Base-by-base conservation (phyloP, 2,888 invertebrate species). In the Trissonchulus sp. region DNA sequence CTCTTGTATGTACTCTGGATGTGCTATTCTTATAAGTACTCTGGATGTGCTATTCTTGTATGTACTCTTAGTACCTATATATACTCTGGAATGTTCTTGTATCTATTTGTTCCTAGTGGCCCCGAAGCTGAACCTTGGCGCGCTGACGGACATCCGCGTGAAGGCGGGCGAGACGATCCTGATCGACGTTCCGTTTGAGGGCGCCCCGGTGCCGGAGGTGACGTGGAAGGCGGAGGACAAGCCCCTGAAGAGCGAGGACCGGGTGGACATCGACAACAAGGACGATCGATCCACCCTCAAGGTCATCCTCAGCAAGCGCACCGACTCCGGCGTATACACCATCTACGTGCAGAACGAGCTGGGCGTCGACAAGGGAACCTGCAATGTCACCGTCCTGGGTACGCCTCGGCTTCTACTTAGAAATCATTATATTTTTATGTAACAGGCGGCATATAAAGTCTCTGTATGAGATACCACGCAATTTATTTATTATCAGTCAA, bases 171-270 rank as follows among this genome's bases (percentile, higher is more conserved):
- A 96, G 83, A 92, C 93, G 76, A 93, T 99, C 83, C 92, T 92
- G 81, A 94, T 94, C 87, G 91, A 92, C 74, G 90, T 99, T 76
- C 95, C 97, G 33, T 93, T 98, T 80, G 92, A 93, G 86, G 98
- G 97, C 0, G 92, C 95, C 2, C 99, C 99, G 0, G 91, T 92
- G 80, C 99, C 99, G 0, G 91, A 90, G 31, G 92, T 92, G 79
- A 89, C 89, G 82, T 99, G 98, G 97, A 89, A 90, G 77, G 89
- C 83, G 79, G 86, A 90, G 77, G 90, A 89, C 74, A 90, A 89
- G 82, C 88, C 90, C 18, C 86, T 95, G 0, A 87, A 88, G 80
- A 79, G 28, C 90, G 91, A 91, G 82, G 91, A 93, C 74, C 90
- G 94, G 78, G 92, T 92, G 1, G 94, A 94, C 0, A 90, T 94